phyloP scores from a whole-genome alignment of 2,113 vertebrate species.

The Halichoerus grypus region DNA sequence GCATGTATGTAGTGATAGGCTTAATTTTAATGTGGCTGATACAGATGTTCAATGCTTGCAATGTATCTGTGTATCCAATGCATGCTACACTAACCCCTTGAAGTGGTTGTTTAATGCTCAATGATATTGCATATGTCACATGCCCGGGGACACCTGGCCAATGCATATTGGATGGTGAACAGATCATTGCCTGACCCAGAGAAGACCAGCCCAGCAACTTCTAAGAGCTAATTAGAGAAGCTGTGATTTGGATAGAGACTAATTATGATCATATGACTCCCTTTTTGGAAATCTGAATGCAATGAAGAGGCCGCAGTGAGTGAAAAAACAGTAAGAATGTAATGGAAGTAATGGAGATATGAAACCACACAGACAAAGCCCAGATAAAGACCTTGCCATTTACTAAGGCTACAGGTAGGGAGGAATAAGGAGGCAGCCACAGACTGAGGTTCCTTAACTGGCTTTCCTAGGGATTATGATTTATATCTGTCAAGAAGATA shows the following conservation, averaged over 20 bases:
- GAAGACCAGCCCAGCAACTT: not conserved
- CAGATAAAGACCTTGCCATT: not conserved
- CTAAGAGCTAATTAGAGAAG: not conserved
- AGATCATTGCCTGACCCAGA: not conserved
- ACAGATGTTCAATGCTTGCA: not conserved
- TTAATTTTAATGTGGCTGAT: slow-evolving; percentile 12
- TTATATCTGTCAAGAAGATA: not conserved
- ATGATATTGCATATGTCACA: not conserved
- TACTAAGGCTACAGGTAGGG: not conserved
- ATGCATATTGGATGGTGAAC: not conserved
- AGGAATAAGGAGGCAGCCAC: not conserved
- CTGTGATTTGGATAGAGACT: not conserved
- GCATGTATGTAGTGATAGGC: not conserved
- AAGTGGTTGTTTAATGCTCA: not conserved
- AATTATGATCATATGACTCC: not conserved
- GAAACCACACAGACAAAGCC: not conserved
- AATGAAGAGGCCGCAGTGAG: not conserved
- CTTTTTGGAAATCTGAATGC: not conserved
- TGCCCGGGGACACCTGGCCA: not conserved
- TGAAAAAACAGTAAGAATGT: not conserved
- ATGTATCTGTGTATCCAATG: not conserved
- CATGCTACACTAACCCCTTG: not conserved
- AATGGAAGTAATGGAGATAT: not conserved
- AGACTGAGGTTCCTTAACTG: not conserved
- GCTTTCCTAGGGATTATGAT: not conserved